phyloP scores from a whole-genome alignment of 2,888 invertebrate species.

The Osmoderma eremita region DNA sequence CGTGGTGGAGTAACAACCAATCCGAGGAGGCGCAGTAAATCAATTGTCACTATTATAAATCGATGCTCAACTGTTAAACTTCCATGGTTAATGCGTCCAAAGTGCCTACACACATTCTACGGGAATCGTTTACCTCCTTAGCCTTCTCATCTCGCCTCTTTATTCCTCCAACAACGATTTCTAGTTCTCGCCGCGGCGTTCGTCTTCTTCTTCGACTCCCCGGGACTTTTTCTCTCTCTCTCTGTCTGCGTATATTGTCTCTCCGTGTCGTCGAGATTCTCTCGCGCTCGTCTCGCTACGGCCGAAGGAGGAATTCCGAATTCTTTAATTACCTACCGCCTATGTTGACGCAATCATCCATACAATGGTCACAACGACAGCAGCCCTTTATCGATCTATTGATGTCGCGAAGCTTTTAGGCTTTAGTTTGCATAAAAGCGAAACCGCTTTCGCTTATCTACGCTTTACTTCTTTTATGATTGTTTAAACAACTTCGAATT shows the following conservation, averaged over 20 bases:
- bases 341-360: slow-evolving; percentile 13
- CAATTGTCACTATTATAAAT: slow-evolving; percentile 65
- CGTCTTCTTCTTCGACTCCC: neutral
- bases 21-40: slow-evolving; percentile 61
- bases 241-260: neutral
- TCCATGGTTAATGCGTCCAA: slow-evolving; percentile 62
- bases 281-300: neutral
- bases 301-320: slow-evolving; percentile 13
- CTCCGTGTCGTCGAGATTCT: neutral
- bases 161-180: slow-evolving; percentile 2
- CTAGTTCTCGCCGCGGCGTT: slow-evolving; percentile 1
- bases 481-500: no score
- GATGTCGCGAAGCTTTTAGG: no score
- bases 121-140: slow-evolving; percentile 63
- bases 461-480: no score
- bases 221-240: slow-evolving; percentile 1
- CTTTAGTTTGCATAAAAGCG: no score
- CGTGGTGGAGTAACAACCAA: slow-evolving; percentile 55
- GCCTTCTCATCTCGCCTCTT: slow-evolving; percentile 9
- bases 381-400: neutral
- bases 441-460: no score
- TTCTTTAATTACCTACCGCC: slow-evolving; percentile 36
- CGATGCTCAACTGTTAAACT: slow-evolving; percentile 63
- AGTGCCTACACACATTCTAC: slow-evolving; percentile 63
- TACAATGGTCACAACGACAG: neutral